Evolutionary conservation across 2,888 invertebrate genomes (phyloP).

Genomic region (Drosophila merina): DNA sequence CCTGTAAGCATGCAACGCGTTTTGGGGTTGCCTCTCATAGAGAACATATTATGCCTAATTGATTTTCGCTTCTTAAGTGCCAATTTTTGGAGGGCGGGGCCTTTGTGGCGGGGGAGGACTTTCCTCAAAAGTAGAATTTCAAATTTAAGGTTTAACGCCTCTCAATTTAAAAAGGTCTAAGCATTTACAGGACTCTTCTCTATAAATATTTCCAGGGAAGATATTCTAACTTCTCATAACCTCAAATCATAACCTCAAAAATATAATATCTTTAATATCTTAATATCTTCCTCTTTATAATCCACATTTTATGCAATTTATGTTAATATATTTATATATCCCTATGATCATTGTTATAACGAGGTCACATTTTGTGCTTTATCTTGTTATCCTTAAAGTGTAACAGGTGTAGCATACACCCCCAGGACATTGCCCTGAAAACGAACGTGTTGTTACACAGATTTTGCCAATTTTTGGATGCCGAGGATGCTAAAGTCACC

Average conservation of each 20-base stretch:
- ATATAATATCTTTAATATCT: too few relatives aligned
- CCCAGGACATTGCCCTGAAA: constrained; percentile 15
- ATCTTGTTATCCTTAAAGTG: constrained; percentile 12
- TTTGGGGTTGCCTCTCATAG: constrained; percentile 29
- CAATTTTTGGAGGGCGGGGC: constrained; percentile 25
- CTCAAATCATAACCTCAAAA: neutral
- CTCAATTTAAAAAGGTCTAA: neutral
- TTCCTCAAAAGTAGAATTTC: neutral
- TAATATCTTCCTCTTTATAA: neutral
- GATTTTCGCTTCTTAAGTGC: constrained; percentile 55
- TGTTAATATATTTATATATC: neutral
- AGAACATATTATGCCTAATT: constrained; percentile 63
- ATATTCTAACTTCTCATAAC: neutral
- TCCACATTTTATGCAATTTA: neutral
- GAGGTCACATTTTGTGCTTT: constrained; percentile 28
- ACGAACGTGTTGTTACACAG: constrained; percentile 56
- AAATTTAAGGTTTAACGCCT: neutral
- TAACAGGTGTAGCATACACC: constrained; percentile 58
- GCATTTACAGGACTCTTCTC: neutral
- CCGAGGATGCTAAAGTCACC: neutral
- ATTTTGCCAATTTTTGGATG: constrained; percentile 58
- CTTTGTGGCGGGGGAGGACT: neutral
- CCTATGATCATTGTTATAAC: constrained; percentile 15
- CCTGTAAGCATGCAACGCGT: constrained; percentile 62
- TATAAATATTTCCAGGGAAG: neutral